Percentiles rank a stretch among this genome's conserved stretches.
Conservation (phyloP, 2,113 vertebrate species). For the Protobothrops flavoviridis region DNA sequence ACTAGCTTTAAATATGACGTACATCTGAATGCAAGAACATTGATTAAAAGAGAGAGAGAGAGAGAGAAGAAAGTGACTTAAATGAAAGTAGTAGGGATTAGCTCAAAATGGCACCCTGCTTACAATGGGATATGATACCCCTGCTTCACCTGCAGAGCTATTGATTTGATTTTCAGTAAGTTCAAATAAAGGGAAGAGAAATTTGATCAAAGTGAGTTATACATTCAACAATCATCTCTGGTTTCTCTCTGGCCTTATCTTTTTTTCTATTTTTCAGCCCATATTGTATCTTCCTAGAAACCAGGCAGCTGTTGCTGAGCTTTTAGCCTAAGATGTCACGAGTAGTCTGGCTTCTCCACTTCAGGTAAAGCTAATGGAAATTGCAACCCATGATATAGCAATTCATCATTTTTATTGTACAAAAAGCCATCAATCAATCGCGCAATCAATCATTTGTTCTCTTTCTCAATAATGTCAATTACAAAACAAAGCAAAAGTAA, state of each 20-base stretch:
- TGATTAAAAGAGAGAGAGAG: background rate
- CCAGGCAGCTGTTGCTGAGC: background rate
- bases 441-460: background rate
- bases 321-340: background rate
- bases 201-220: constrained; percentile 14
- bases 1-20: constrained; percentile 30
- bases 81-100: constrained; percentile 48
- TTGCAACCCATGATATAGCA: background rate
- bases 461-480: background rate
- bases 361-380: background rate
- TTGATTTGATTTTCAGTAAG: constrained; percentile 14
- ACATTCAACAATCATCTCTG: constrained; percentile 18
- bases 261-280: background rate
- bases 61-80: constrained; percentile 30
- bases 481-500: background rate
- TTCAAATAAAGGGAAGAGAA: constrained; percentile 22
- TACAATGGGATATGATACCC: constrained; percentile 37
- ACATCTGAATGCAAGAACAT: constrained; percentile 14
- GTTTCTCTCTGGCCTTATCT: background rate
- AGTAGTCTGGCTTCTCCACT: background rate
- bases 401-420: background rate
- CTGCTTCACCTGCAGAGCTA: constrained; percentile 1
- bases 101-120: constrained; percentile 8
- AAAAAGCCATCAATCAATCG: background rate
- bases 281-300: background rate